Evolutionary conservation across 1,140 invertebrate species (phyloP).

Genomic region (Psix sp.): DNA sequence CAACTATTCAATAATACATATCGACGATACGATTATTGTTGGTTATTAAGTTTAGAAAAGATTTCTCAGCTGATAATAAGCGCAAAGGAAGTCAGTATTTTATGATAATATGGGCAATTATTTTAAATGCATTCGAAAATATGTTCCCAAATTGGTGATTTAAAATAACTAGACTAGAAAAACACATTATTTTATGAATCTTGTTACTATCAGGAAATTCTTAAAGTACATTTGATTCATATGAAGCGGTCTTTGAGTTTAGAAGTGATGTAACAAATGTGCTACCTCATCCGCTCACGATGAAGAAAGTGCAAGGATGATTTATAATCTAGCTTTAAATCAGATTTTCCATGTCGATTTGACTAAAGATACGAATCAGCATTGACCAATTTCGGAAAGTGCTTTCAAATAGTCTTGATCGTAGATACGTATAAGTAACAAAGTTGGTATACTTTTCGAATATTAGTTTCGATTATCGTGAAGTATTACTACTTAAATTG

Average conservation of each 20-base stretch:
- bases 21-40: conserved; percentile 65
- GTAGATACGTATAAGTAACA: conserved; percentile 37
- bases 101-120: too few species aligned
- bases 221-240: conserved; percentile 27
- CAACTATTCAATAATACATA: conserved; percentile 63
- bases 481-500: too few species aligned
- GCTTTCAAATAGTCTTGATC: conserved; percentile 51
- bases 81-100: too few species aligned
- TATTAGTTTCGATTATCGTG: conserved; percentile 42
- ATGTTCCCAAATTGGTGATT: too few species aligned
- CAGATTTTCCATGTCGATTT: conserved; percentile 56
- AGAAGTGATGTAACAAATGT: conserved; percentile 14
- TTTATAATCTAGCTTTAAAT: conserved; percentile 57
- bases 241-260: conserved; percentile 2
- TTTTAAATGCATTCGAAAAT: too few species aligned
- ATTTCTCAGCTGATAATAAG: conserved; percentile 20
- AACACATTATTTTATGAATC: conserved; percentile 11
- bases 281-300: conserved; percentile 8
- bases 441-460: conserved; percentile 16
- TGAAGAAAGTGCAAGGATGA: conserved; percentile 41
- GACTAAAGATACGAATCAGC: conserved; percentile 56
- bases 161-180: too few species aligned
- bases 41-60: conserved; percentile 68
- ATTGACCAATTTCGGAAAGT: conserved; percentile 51
- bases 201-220: neutral